phyloP scores from a whole-genome alignment of 2,888 invertebrate genomes.

The Heliconius aoede region DNA sequence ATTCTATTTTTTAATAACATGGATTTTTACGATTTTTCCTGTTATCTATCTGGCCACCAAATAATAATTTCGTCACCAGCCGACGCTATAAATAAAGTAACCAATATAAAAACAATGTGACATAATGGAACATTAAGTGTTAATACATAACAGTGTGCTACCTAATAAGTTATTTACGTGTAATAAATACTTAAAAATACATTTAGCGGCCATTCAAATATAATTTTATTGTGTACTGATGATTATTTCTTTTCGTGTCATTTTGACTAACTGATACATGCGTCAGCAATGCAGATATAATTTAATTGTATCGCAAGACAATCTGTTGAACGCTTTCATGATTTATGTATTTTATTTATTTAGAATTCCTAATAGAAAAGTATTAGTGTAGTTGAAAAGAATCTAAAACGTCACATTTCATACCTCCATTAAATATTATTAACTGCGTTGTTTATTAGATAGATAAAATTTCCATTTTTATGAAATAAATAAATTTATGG shows the following conservation, averaged over 20 bases:
- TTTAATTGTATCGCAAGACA: neutral
- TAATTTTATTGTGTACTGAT: neutral
- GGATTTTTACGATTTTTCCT: slow-evolving; percentile 48
- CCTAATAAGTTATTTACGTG: neutral
- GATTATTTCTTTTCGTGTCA: no score
- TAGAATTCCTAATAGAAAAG: neutral
- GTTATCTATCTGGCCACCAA: slow-evolving; percentile 53
- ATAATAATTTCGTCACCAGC: slow-evolving; percentile 6
- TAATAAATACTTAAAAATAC: slow-evolving; percentile 18
- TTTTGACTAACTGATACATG: neutral
- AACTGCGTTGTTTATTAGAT: no score
- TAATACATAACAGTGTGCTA: neutral
- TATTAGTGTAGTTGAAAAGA: neutral
- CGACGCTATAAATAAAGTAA: neutral
- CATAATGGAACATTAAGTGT: slow-evolving; percentile 18
- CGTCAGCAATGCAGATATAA: neutral
- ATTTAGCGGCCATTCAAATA: neutral
- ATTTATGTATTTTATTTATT: neutral
- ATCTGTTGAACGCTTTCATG: neutral
- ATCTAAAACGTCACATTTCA: neutral
- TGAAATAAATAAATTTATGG: neutral
- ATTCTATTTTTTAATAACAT: no score
- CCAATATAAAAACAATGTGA: neutral
- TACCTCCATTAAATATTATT: neutral
- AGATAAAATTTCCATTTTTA: neutral